These are phyloP conservation scores for Melanargia galathea DNA, from an alignment of 2,888 invertebrate species.

Conservation along the genomic window DNA sequence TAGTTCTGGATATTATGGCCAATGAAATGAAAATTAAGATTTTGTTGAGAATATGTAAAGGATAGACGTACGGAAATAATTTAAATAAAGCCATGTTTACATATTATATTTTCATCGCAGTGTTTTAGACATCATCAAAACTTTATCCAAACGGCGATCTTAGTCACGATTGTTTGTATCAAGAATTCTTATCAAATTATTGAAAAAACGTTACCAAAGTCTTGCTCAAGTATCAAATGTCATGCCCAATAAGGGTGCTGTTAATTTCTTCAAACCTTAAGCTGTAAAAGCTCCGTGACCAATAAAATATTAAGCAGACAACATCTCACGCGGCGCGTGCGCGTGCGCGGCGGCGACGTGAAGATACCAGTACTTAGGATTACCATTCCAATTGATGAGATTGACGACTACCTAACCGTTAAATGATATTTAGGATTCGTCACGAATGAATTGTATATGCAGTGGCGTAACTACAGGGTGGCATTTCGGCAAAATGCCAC, in stretches of 20 bases:
- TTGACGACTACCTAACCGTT: background rate
- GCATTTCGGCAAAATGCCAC: too few species aligned
- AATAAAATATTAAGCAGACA: conserved; percentile 18
- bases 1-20: too few species aligned
- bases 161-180: too few species aligned
- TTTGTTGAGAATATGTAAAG: too few species aligned
- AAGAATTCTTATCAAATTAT: too few species aligned
- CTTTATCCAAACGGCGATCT: too few species aligned
- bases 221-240: background rate
- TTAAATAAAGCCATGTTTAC: too few species aligned
- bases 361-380: conserved; percentile 5
- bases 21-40: too few species aligned
- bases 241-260: conserved; percentile 2
- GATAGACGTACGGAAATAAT: too few species aligned
- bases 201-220: background rate
- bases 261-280: conserved; percentile 2
- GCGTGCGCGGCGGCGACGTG: conserved; percentile 32
- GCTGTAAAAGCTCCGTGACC: conserved; percentile 22
- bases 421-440: background rate
- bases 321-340: conserved; percentile 32
- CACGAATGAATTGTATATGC: background rate
- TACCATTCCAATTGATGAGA: conserved; percentile 7
- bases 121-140: too few species aligned
- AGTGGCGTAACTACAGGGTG: too few species aligned
- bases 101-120: too few species aligned